Percentiles rank a stretch among this genome's conserved stretches.
Evolutionary conservation across 37 sponge, comb jelly and placozoan genomes (phyloP).

Genomic region (Mnemiopsis leidyi): DNA sequence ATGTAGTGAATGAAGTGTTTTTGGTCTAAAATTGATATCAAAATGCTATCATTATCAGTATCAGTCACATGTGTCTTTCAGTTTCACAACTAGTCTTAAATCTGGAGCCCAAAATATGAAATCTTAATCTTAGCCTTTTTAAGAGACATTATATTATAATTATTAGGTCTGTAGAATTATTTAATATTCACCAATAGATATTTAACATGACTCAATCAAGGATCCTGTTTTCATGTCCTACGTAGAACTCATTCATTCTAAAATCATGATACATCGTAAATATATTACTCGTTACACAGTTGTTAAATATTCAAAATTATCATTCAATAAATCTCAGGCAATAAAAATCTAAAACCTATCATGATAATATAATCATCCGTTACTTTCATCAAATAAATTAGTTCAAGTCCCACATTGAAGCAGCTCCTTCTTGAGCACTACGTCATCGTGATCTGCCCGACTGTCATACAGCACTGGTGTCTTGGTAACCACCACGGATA

Average conservation of each 20-base stretch:
- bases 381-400: constrained; percentile 56
- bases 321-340: constrained; percentile 39
- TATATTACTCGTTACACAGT: not conserved
- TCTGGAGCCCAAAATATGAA: not conserved
- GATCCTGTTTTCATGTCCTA: too few species aligned
- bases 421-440: not conserved
- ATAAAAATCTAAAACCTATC: constrained; percentile 49
- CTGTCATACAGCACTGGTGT: not conserved
- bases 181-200: not conserved
- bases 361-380: not conserved
- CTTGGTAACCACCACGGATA: not conserved
- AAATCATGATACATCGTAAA: too few species aligned
- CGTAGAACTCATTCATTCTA: not conserved
- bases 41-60: too few species aligned
- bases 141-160: not conserved
- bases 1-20: too few species aligned
- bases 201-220: too few species aligned
- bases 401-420: not conserved
- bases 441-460: too few species aligned
- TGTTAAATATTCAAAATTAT: constrained; percentile 48
- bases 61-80: too few species aligned
- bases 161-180: too few species aligned
- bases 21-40: too few species aligned
- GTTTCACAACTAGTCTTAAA: too few species aligned
- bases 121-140: not conserved